Evolutionary conservation across 2,113 vertebrate genomes (phyloP).

Genomic region (Piaya cayana): DNA sequence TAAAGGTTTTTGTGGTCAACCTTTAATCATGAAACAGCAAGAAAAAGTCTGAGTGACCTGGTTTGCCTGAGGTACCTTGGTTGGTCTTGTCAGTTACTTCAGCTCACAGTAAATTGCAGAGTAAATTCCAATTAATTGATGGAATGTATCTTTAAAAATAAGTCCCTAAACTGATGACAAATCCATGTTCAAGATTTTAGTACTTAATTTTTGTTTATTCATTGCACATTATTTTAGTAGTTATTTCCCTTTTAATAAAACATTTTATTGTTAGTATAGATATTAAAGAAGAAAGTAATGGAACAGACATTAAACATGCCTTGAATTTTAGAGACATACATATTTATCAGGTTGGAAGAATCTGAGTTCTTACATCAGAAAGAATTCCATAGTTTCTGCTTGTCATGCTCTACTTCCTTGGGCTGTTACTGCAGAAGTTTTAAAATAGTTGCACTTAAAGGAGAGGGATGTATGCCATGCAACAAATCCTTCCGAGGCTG

Average conservation of each 20-base stretch:
- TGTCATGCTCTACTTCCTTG: not conserved
- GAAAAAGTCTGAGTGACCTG: not conserved
- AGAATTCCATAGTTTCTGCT: not conserved
- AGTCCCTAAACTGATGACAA: not conserved
- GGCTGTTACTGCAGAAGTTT: not conserved
- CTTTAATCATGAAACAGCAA: conserved; percentile 42
- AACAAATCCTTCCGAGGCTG: not conserved
- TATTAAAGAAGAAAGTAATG: not conserved
- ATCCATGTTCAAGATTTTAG: not conserved
- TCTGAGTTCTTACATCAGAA: not conserved
- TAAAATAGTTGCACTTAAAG: not conserved
- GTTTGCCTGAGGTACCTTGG: conserved; percentile 20
- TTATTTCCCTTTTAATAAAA: not conserved
- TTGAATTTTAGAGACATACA: not conserved
- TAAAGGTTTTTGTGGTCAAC: conserved; percentile 28
- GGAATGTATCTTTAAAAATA: not conserved
- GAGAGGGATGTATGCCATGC: not conserved
- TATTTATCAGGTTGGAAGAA: not conserved
- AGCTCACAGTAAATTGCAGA: conserved; percentile 29
- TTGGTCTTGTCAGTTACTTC: conserved; percentile 33
- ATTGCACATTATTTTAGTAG: not conserved
- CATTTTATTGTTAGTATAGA: not conserved
- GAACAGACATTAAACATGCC: not conserved
- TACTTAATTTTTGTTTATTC: not conserved
- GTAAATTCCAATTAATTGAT: conserved; percentile 24